These are phyloP conservation scores for Phyllotreta striolata DNA, from an alignment of 2,888 invertebrate genomes.

Conservation along the genomic window DNA sequence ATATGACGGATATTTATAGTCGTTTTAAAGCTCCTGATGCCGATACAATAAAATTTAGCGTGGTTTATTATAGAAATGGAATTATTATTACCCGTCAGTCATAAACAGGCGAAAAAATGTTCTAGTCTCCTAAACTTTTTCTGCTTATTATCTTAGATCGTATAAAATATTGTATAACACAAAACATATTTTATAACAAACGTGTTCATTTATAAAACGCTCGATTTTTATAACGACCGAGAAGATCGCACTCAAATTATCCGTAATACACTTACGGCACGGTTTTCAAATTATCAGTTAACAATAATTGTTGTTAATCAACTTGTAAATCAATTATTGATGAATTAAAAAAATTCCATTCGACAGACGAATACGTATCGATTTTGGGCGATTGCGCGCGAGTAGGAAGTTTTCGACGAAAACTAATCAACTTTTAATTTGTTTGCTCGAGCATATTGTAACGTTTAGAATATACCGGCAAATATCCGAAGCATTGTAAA, in stretches of 20 bases:
- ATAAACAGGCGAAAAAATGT: constrained; percentile 10
- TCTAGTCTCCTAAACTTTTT: constrained; percentile 1
- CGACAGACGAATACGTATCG: background rate
- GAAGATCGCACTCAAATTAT: constrained; percentile 2
- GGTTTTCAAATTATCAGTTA: background rate
- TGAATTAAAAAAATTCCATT: constrained; percentile 9
- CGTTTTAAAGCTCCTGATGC: constrained; percentile 11
- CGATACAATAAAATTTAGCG: constrained; percentile 6
- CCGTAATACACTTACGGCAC: constrained; percentile 3
- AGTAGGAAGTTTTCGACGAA: too few relatives aligned
- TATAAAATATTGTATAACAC: too few relatives aligned
- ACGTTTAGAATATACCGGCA: constrained; percentile 8
- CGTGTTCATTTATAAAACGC: background rate
- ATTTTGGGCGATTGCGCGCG: background rate
- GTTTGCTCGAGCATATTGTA: constrained; percentile 1
- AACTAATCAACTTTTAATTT: too few relatives aligned
- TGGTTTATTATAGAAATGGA: background rate
- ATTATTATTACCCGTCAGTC: constrained; percentile 22
- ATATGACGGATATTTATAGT: constrained; percentile 15
- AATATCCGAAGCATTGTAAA: constrained; percentile 11
- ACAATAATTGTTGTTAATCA: too few relatives aligned
- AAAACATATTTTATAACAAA: constrained; percentile 8
- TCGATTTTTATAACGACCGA: background rate
- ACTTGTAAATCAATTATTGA: too few relatives aligned
- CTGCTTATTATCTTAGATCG: background rate